Conservation (phyloP, 2,888 invertebrate genomes). For the Cephonodes hylas region DNA sequence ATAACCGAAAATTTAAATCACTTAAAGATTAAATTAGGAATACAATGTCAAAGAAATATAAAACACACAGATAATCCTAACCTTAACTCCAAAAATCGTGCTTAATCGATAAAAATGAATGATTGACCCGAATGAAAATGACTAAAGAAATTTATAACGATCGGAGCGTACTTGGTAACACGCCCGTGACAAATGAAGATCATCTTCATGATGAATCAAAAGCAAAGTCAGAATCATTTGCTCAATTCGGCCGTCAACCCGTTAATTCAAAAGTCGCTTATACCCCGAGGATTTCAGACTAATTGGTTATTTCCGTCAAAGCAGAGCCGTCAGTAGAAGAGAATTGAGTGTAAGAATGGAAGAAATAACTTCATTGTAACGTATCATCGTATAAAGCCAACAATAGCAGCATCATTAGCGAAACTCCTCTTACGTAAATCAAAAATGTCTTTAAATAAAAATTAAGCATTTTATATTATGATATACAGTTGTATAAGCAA, state of each 20-base stretch:
- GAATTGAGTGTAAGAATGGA: not conserved
- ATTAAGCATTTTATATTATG: no score
- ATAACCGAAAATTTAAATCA: no score
- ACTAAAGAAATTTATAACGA: not conserved
- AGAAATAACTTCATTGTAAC: not conserved
- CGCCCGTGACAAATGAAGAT: not conserved
- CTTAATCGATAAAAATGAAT: not conserved
- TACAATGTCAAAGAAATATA: no score
- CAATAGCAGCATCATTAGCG: not conserved
- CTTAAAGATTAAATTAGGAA: no score
- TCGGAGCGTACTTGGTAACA: not conserved
- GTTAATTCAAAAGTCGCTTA: not conserved
- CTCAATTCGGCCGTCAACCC: not conserved
- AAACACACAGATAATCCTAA: no score
- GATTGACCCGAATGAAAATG: no score
- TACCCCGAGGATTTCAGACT: not conserved
- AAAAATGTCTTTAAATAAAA: not conserved
- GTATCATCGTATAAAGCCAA: not conserved
- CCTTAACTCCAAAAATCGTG: no score
- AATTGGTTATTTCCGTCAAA: not conserved
- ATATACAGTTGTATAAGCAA: no score
- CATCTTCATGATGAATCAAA: not conserved
- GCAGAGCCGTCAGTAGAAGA: not conserved
- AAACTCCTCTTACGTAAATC: not conserved
- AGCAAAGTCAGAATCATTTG: constrained; percentile 7